Evolutionary conservation across 2,797 vertebrate genomes (phyloP), one percentile per base, ranked within the genome.

Genomic region (Columba guinea): DNA sequence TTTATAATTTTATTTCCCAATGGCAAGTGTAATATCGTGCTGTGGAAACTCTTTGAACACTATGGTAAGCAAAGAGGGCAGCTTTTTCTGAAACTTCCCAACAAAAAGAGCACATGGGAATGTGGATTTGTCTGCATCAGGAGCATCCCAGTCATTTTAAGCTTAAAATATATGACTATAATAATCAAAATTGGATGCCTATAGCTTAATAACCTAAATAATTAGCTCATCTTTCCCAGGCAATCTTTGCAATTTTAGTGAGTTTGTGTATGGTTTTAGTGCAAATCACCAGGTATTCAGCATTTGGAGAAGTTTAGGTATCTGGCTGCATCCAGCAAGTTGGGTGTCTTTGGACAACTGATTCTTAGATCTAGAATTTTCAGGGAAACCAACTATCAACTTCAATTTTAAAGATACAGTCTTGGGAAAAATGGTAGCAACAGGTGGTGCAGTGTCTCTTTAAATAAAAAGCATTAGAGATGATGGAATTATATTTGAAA

Each of bases 391-490:
- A 65, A 1, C 84, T 84, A 59, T 7, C 79, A 39, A 67, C 26
- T 93, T 78, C 60, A 79, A 44, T 88, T 96, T 95, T 56, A 75
- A 93, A 94, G 92, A 78, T 51, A 81, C 35, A 37, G 7, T 58
- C 24, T 74, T 80, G 53, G 52, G 59, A 53, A 60, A 84, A 49
- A 41, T 51, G 15, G 73, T 94, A 86, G 63, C 58, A 70, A 71
- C 46, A 65, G 34, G 55, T 87, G 37, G 63, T 84, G 53, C 58
- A 17, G 22, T 35, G 48, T 95, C 71, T 92, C 81, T 94, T 70
- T 86, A 82, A 84, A 64, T 26, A 63, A 79, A 77, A 90, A 94
- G 23, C 80, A 75, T 87, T 94, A 41, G 53, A 75, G 82, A 21
- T 96, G 65, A 76, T 91, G 91, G 92, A 94, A 92, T 89, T 59